Percentiles rank a stretch among this genome's conserved stretches.
Conservation (phyloP, 1,140 invertebrate species). For the Drosophila elegans region DNA sequence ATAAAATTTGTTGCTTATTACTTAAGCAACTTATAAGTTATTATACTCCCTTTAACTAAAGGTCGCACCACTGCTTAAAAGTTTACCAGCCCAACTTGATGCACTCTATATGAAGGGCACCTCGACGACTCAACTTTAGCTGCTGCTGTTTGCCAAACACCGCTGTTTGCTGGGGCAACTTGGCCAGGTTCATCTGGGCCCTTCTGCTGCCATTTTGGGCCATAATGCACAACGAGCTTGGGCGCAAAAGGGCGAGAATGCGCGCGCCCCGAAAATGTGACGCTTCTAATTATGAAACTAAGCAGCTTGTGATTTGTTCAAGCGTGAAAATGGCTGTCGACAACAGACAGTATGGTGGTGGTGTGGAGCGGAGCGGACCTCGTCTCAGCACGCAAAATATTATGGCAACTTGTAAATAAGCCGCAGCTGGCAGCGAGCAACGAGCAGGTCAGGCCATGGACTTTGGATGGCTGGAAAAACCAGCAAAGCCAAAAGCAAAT, state of each 20-base stretch:
- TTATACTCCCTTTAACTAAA: neutral
- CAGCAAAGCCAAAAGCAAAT: conserved; percentile 78
- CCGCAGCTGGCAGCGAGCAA: conserved; percentile 63
- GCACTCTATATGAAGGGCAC: conserved; percentile 25
- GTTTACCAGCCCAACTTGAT: conserved; percentile 29
- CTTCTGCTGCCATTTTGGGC: conserved; percentile 48
- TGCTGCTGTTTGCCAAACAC: conserved; percentile 25
- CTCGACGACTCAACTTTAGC: conserved; percentile 30
- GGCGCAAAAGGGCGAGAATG: conserved; percentile 56
- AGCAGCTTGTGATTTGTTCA: conserved; percentile 83
- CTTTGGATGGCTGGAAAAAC: conserved; percentile 32
- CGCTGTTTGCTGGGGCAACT: conserved; percentile 31
- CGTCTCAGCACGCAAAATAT: conserved; percentile 77
- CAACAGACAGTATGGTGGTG: conserved; percentile 53
- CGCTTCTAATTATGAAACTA: conserved; percentile 84
- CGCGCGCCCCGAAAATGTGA: conserved; percentile 71
- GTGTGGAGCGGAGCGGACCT: neutral
- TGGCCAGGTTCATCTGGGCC: conserved; percentile 39
- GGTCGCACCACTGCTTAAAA: conserved; percentile 27
- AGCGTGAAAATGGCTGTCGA: conserved; percentile 83
- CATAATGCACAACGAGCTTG: conserved; percentile 76
- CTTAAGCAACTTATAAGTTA: too few relatives aligned
- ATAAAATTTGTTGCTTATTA: too few relatives aligned
- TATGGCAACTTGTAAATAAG: conserved; percentile 84
- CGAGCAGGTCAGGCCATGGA: conserved; percentile 50